Evolutionary conservation across 2,797 vertebrate genomes (phyloP).

Genomic region (Cichlasoma orientale): DNA sequence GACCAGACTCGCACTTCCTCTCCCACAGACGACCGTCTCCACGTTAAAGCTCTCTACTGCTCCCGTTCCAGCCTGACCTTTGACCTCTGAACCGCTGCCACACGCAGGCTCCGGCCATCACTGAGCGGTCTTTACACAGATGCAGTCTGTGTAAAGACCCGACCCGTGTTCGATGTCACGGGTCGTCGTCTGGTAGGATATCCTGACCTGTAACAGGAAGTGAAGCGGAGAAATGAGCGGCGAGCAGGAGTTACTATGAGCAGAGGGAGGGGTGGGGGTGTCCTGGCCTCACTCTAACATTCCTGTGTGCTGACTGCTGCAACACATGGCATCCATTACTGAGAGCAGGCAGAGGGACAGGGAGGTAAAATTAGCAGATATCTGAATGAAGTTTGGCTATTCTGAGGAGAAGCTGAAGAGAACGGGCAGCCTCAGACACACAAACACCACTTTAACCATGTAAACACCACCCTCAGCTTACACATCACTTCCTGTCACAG

Average conservation of each 20-base stretch:
- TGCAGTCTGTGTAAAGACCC: background rate
- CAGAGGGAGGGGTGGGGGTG: slow-evolving; percentile 12
- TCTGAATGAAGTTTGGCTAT: background rate
- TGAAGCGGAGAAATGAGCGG: slow-evolving; percentile 7
- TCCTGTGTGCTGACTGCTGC: slow-evolving; percentile 76
- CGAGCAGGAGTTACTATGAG: slow-evolving; percentile 1
- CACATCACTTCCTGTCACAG: background rate
- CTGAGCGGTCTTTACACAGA: background rate
- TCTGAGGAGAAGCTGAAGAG: background rate
- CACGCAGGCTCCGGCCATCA: background rate
- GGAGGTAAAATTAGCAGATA: background rate
- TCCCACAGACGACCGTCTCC: background rate
- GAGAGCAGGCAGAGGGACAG: background rate
- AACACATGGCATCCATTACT: slow-evolving; percentile 82
- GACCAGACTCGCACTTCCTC: background rate
- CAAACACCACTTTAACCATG: background rate
- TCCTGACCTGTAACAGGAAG: background rate
- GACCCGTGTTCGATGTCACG: background rate
- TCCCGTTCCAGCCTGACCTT: background rate
- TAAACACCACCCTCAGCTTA: background rate
- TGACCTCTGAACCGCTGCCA: background rate
- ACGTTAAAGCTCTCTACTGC: background rate
- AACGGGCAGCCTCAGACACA: background rate
- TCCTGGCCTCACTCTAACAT: slow-evolving; percentile 70
- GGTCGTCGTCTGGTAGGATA: background rate